Base-by-base conservation (phyloP, 37 sponge, comb jelly and placozoan species). In the Eunapius fragilis region DNA sequence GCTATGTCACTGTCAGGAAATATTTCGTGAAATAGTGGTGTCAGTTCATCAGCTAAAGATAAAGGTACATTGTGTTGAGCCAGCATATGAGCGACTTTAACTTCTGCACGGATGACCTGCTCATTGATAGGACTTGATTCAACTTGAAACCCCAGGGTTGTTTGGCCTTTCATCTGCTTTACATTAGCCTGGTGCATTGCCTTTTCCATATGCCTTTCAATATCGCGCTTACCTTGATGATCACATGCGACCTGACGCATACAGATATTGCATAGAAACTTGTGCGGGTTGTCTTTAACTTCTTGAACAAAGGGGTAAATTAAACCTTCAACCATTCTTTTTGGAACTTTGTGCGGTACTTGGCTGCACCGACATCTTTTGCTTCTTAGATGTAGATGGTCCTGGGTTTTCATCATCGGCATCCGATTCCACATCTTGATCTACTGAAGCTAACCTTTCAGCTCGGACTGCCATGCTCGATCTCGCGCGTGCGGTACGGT, bases 1-100 rank as follows among this genome's bases (percentile, higher is more conserved):
- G 88, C 88, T 35, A 81, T 81, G 25, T 81, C 88, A 87, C 88
- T 80, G 69, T 87, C 82, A 34, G 82, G 71, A 58, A 86, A 81
- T 34, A 69, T 74, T 12, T 83, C 80, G 14, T 38, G 22, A 71
- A 87, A 80, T 23, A 87, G 48, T 73, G 77, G 82, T 32, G 87
- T 75, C 24, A 86, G 70, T 35, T 86, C 69, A 78, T 86, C 87
- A 68, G 87, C 71, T 31, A 86, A 41, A 10, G 87, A 72, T 25
- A 86, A 31, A 33, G 87, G 87, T 19, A 86, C 70, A 45, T 86
- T 86, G 27, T 86, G 49, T 37, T 86, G 49, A 22, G 50, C 87
- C 9, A 86, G 73, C 77, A 86, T 69, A 25, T 72, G 80, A 48
- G 87, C 69, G 24, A 86, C 58, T 34, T 86, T 86, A 2, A 87